Base-by-base conservation (phyloP, 2,113 vertebrate genomes). In the Poeciliopsis occidentalis region DNA sequence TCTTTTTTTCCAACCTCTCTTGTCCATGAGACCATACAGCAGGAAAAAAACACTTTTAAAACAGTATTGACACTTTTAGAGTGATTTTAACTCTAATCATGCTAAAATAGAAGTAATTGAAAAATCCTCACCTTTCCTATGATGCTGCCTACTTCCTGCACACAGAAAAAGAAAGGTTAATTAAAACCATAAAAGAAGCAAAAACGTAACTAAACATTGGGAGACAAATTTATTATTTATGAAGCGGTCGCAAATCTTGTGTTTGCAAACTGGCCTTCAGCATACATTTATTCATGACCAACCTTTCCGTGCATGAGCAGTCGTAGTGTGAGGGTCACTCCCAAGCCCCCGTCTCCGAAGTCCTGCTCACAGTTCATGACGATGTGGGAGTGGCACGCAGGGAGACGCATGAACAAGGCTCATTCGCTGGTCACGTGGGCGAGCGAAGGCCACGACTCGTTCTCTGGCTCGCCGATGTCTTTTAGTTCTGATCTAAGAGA, bases 241-340 rank as follows among this genome's bases (percentile, higher is more conserved):
- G 22, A 76, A 44, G 64, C 22, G 26, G 4, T 37, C 12, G 57
- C 26, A 61, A 69, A 81, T 60, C 11, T 64, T 19, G 0, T 70
- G 78, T 34, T 66, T 54, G 12, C 27, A 37, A 68, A 60, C 7
- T 60, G 54, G 13, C 2, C 12, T 0, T n/a, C 41, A 57, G 67
- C 44, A 51, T 51, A 34, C 72, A 61, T 8, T 79, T 37, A 70
- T 72, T 69, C 22, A 76, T 71, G 67, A 74, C 70, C 70, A 77
- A 78, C 97, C 96, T 97, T 97, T 76, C 97, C 96, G 0, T 97
- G 96, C 97, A 98, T 97, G 90, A 98, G 95, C 95, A 98, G 96
- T 87, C 97, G 94, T 62, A 98, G 94, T 0, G 96, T 98, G 84
- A 98, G 96, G 76, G 96, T 97, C 92, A 98, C 96, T 92, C 95